Conservation (phyloP, 2,797 vertebrate genomes). For the Notoglanidium macrostoma region DNA sequence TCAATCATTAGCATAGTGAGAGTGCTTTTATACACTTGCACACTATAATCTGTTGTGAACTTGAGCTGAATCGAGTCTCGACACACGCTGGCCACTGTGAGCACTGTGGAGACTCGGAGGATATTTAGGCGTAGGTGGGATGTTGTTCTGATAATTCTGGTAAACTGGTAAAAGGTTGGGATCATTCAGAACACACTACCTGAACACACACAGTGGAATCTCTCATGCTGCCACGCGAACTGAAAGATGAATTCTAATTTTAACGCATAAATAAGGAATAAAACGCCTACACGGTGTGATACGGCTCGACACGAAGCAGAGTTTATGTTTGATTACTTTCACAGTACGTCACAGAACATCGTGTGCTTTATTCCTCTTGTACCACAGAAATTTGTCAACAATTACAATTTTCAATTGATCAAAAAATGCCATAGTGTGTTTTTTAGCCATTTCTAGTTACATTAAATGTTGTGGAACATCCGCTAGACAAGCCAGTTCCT, state of each 20-base stretch:
- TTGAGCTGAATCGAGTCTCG: background rate
- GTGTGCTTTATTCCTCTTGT: background rate
- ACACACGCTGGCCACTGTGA: background rate
- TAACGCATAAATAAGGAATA: background rate
- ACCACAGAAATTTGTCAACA: background rate
- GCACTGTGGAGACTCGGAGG: background rate
- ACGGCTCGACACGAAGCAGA: too few relatives aligned
- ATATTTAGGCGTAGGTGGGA: background rate
- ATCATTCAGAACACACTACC: background rate
- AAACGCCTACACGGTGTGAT: background rate
- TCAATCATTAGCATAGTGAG: background rate
- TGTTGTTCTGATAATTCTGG: background rate
- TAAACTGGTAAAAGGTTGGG: background rate
- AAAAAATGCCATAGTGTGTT: background rate
- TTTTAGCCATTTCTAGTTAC: background rate
- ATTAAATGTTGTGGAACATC: background rate
- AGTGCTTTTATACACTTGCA: background rate
- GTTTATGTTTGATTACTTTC: too few relatives aligned
- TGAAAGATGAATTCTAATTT: background rate
- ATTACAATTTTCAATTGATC: background rate
- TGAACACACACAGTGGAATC: background rate
- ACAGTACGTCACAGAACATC: background rate
- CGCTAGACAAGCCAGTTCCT: background rate
- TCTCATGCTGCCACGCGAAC: background rate
- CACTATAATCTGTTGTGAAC: background rate